Conservation (phyloP, 2,113 vertebrate species). For the Hydrochoerus hydrochaeris region DNA sequence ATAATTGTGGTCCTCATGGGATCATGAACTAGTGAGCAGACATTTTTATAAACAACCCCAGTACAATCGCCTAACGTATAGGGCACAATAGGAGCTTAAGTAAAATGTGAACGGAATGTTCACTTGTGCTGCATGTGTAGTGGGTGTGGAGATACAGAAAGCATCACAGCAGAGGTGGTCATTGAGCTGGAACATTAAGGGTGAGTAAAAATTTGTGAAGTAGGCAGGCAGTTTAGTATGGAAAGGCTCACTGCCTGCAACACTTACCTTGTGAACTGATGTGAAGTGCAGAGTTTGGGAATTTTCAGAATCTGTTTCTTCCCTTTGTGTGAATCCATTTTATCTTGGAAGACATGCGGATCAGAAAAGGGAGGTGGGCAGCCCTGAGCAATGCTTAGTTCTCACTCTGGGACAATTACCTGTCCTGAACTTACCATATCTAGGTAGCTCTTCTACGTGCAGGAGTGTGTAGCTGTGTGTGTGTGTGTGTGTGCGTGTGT, state of each 20-base stretch:
- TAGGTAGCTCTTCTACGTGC: neutral
- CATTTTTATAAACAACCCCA: conserved; percentile 19
- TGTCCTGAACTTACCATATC: neutral
- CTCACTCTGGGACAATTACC: neutral
- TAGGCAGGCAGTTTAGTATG: neutral
- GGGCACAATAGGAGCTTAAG: neutral
- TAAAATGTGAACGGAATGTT: neutral
- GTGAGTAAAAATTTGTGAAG: neutral
- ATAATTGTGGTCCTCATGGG: neutral
- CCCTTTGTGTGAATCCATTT: neutral
- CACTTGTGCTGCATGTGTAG: neutral
- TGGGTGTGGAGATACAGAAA: neutral
- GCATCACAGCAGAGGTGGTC: neutral
- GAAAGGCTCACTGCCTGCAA: neutral
- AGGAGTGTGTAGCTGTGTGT: neutral
- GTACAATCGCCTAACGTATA: neutral
- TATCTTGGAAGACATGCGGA: neutral
- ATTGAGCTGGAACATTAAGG: neutral
- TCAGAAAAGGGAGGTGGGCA: neutral
- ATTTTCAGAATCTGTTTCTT: neutral
- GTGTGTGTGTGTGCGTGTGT: neutral
- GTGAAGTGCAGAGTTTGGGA: neutral
- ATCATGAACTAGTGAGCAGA: neutral
- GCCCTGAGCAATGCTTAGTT: neutral
- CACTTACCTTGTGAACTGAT: conserved; percentile 1